Percentiles rank a stretch among this genome's conserved stretches.
Conservation (phyloP, 1,140 invertebrate genomes). For the Gonatopus flavifemur region DNA sequence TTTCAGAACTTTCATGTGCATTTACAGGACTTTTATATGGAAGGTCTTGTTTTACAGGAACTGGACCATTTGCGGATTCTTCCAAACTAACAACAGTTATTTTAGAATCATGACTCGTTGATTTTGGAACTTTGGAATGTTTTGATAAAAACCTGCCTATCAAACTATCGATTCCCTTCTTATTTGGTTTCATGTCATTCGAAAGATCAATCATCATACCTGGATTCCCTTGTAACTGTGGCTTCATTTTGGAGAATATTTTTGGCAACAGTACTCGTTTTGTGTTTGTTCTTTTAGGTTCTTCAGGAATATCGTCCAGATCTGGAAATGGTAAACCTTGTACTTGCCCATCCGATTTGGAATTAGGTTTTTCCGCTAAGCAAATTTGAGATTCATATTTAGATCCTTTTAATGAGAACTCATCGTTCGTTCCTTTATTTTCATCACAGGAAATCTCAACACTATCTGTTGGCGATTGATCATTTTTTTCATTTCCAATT, state of each 20-base stretch:
- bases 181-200: slow-evolving; percentile 46
- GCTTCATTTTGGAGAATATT: slow-evolving; percentile 40
- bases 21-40: slow-evolving; percentile 44
- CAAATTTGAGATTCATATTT: no score
- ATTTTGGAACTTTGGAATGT: slow-evolving; percentile 58
- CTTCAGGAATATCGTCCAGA: slow-evolving; percentile 11
- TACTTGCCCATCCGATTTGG: slow-evolving; percentile 8
- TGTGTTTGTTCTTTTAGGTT: neutral
- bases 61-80: slow-evolving; percentile 42
- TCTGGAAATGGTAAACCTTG: slow-evolving; percentile 23
- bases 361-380: neutral
- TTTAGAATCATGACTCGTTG: slow-evolving; percentile 52
- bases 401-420: no score
- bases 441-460: no score
- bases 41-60: slow-evolving; percentile 23
- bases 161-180: slow-evolving; percentile 59
- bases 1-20: slow-evolving; percentile 35
- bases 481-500: no score
- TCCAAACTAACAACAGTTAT: slow-evolving; percentile 49
- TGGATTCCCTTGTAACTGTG: slow-evolving; percentile 61
- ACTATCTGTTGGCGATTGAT: no score
- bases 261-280: slow-evolving; percentile 23
- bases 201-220: slow-evolving; percentile 66
- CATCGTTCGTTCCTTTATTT: no score
- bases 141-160: slow-evolving; percentile 63